phyloP scores from a whole-genome alignment of 2,888 invertebrate species.

The Matsumyia berberina region DNA sequence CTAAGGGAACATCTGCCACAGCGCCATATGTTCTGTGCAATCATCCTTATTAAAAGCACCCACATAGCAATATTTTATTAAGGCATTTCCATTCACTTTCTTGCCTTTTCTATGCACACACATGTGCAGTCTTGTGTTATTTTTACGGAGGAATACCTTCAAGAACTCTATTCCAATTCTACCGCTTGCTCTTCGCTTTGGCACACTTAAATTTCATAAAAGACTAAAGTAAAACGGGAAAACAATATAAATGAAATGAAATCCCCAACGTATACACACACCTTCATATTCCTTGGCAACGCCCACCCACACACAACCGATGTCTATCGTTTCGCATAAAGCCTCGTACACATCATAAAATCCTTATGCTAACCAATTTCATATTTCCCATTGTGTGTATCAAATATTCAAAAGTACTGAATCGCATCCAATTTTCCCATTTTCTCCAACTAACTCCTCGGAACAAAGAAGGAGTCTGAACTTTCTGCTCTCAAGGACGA shows the following conservation, averaged over 20 bases:
- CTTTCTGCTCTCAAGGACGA: slow-evolving; percentile 43
- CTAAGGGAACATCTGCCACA: neutral
- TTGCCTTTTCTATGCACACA: neutral
- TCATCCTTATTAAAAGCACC: slow-evolving; percentile 40
- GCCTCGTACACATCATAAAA: slow-evolving; percentile 68
- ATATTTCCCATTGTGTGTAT: slow-evolving; percentile 74
- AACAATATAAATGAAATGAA: slow-evolving; percentile 52
- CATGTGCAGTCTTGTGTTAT: slow-evolving; percentile 13
- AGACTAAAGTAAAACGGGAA: slow-evolving; percentile 15
- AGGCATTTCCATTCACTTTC: slow-evolving; percentile 12
- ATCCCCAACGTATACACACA: slow-evolving; percentile 27
- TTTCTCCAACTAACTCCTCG: slow-evolving; percentile 36
- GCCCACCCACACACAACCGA: neutral
- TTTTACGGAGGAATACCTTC: slow-evolving; percentile 25
- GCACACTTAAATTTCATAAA: slow-evolving; percentile 44
- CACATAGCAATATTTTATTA: slow-evolving; percentile 28
- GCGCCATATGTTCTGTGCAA: slow-evolving; percentile 18
- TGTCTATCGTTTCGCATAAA: slow-evolving; percentile 47
- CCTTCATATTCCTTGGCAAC: neutral
- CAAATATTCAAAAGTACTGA: slow-evolving; percentile 75
- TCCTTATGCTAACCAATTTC: slow-evolving; percentile 74
- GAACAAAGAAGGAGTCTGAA: slow-evolving; percentile 22
- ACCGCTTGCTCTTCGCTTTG: slow-evolving; percentile 7
- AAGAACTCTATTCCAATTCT: slow-evolving; percentile 14
- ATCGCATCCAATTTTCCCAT: slow-evolving; percentile 69